Evolutionary conservation across 2,888 invertebrate species (phyloP).

Genomic region (Ophraella communa): DNA sequence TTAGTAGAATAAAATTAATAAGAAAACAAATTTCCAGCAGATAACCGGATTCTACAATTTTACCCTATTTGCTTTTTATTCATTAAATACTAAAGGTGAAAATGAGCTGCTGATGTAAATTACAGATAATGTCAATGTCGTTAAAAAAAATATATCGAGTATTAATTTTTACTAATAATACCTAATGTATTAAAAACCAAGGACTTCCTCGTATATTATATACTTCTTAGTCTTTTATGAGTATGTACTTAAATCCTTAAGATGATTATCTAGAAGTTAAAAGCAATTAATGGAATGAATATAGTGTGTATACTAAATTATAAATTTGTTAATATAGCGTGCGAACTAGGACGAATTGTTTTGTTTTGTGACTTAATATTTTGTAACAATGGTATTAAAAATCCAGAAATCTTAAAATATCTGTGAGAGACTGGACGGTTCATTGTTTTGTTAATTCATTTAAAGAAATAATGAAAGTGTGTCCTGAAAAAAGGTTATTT

Average conservation of each 20-base stretch:
- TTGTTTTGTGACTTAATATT: constrained; percentile 41
- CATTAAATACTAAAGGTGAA: too few species aligned
- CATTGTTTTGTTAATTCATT: constrained; percentile 24
- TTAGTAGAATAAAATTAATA: too few species aligned
- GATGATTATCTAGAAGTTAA: not conserved
- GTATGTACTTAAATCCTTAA: not conserved
- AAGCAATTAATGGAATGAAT: constrained; percentile 6
- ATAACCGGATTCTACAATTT: too few species aligned
- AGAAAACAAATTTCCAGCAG: too few species aligned
- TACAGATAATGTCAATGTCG: too few species aligned
- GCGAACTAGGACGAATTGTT: constrained; percentile 39
- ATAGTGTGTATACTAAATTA: constrained; percentile 13
- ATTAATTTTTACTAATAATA: too few species aligned
- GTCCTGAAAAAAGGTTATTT: constrained; percentile 14
- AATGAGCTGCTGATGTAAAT: too few species aligned
- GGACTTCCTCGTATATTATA: not conserved
- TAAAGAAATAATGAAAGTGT: constrained; percentile 21
- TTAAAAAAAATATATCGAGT: too few species aligned
- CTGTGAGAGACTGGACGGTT: constrained; percentile 7
- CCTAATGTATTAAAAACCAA: too few species aligned
- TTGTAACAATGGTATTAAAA: constrained; percentile 41
- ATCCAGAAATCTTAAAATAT: constrained; percentile 26
- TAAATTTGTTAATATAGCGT: constrained; percentile 37
- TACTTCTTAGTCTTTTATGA: not conserved
- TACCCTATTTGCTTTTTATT: too few species aligned